Percentiles rank a stretch among this genome's conserved stretches.
These are phyloP conservation scores for Astropecten irregularis DNA, from an alignment of 53 echinoderm and acorn worm species.

Conservation along the genomic window DNA sequence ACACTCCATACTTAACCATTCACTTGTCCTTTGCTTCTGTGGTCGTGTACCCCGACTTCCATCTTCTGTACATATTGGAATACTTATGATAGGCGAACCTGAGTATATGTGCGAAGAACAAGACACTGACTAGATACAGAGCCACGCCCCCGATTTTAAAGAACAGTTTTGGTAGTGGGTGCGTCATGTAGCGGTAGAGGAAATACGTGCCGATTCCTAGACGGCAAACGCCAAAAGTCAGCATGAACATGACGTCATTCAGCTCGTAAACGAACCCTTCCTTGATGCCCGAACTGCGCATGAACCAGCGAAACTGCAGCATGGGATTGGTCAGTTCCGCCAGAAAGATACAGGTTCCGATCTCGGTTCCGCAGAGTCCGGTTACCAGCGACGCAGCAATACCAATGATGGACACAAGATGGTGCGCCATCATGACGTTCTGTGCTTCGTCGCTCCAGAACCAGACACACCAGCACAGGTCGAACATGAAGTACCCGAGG, in stretches of 20 bases:
- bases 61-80: too few species aligned
- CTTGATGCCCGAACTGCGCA: slow-evolving; percentile 65
- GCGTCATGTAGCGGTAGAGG: slow-evolving; percentile 50
- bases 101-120: too few species aligned
- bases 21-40: too few species aligned
- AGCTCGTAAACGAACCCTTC: slow-evolving; percentile 61
- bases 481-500: slow-evolving; percentile 58
- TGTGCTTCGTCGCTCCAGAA: not conserved
- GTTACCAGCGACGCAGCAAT: slow-evolving; percentile 32
- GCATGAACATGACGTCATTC: slow-evolving; percentile 74
- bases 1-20: too few species aligned
- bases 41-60: too few species aligned
- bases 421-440: slow-evolving; percentile 51
- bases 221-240: slow-evolving; percentile 61
- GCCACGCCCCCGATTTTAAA: slow-evolving; percentile 54
- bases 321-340: slow-evolving; percentile 77
- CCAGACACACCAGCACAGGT: slow-evolving; percentile 16
- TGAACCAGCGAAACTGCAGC: slow-evolving; percentile 60
- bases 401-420: slow-evolving; percentile 23
- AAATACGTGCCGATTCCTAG: slow-evolving; percentile 65
- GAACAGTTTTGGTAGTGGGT: slow-evolving; percentile 57
- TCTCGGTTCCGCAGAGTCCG: slow-evolving; percentile 68
- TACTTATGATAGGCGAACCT: too few species aligned
- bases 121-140: slow-evolving; percentile 71
- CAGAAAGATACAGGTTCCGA: slow-evolving; percentile 72